Percentiles rank a stretch among this genome's conserved stretches.
Evolutionary conservation across 2,113 vertebrate species (phyloP).

Genomic region (Syrmaticus mikado): DNA sequence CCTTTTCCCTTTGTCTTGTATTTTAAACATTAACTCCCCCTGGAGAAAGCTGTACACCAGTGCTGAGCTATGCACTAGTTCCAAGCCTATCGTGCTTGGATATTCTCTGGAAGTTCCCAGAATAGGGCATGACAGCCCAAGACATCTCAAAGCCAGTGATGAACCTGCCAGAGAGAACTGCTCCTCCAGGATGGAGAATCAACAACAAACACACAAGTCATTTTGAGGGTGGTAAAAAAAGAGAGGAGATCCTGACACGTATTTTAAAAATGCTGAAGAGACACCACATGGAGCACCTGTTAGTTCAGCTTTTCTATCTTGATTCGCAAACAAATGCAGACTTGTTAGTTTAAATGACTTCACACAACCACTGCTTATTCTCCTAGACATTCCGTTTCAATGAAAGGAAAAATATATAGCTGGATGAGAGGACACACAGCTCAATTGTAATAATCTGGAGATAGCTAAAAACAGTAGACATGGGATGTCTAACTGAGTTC

Average conservation of each 20-base stretch:
- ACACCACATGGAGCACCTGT: neutral
- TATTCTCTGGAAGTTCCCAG: neutral
- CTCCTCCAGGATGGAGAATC: neutral
- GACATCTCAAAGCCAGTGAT: neutral
- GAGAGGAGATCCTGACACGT: neutral
- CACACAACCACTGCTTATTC: fast-evolving
- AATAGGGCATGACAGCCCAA: neutral
- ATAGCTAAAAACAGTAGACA: neutral
- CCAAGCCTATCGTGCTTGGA: neutral
- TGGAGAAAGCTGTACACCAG: neutral
- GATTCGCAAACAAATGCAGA: neutral
- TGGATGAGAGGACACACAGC: neutral
- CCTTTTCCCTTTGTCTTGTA: neutral
- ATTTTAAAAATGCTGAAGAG: neutral
- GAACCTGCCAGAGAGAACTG: neutral
- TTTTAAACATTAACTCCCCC: neutral
- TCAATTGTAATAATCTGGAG: neutral
- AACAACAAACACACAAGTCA: neutral
- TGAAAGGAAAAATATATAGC: neutral
- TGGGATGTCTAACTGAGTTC: neutral
- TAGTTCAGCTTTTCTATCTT: neutral
- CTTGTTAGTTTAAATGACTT: neutral
- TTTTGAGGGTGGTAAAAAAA: neutral
- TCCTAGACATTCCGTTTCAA: neutral
- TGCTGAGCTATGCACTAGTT: neutral